Evolutionary conservation across 2,888 invertebrate species (phyloP).

Genomic region (Ophion ventricosus): DNA sequence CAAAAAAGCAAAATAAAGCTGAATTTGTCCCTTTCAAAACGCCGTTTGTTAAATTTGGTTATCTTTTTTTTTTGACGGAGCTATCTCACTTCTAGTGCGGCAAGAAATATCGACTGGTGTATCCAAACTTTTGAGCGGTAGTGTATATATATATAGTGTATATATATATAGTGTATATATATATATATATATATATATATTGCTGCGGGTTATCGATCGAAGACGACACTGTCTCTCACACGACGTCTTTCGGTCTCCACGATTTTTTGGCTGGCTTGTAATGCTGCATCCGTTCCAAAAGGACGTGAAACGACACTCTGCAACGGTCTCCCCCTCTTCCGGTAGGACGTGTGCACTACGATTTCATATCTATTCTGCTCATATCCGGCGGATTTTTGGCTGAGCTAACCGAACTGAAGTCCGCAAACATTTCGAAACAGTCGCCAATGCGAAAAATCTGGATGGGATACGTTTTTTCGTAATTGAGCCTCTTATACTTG

Average conservation of each 20-base stretch:
- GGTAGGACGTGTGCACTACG: slow-evolving; percentile 40
- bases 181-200: not conserved
- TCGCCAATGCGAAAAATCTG: slow-evolving; percentile 33
- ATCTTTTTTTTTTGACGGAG: no score
- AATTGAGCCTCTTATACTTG: not conserved
- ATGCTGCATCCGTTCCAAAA: slow-evolving; percentile 61
- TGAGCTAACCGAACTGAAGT: slow-evolving; percentile 5
- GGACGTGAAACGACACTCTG: slow-evolving; percentile 41
- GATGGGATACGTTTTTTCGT: not conserved
- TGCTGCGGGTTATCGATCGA: slow-evolving; percentile 49
- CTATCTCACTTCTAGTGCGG: no score
- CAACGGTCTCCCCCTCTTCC: slow-evolving; percentile 35
- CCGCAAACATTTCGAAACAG: slow-evolving; percentile 27
- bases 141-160: no score
- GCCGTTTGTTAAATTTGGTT: no score
- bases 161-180: no score
- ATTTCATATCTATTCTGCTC: slow-evolving; percentile 56
- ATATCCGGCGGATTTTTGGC: slow-evolving; percentile 65
- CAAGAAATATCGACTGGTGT: no score
- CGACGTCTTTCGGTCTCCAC: slow-evolving; percentile 38
- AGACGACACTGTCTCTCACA: slow-evolving; percentile 14
- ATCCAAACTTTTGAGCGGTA: no score
- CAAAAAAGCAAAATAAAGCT: no score
- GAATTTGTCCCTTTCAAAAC: no score
- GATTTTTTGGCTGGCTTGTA: slow-evolving; percentile 49